Conservation (phyloP, 2,888 invertebrate genomes). For the Cheilosia variabilis region DNA sequence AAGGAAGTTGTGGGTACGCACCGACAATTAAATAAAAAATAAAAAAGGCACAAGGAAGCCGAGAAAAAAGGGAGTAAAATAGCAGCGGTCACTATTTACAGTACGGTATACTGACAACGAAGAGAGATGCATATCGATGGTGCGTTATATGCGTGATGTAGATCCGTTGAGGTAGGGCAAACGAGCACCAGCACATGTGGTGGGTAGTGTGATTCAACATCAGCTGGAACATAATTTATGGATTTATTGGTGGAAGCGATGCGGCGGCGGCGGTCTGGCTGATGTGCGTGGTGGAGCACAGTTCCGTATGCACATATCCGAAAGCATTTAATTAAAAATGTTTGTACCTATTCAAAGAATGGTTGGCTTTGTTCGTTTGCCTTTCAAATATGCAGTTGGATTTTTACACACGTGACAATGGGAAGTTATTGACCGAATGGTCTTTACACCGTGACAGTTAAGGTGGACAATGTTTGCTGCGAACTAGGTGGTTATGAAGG, state of each 20-base stretch:
- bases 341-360: neutral
- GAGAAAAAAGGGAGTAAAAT: conserved; percentile 3
- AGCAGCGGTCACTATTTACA: conserved; percentile 32
- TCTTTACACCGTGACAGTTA: too few species aligned
- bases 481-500: too few species aligned
- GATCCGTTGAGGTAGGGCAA: conserved; percentile 40
- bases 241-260: conserved; percentile 22
- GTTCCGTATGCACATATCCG: conserved; percentile 21
- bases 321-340: conserved; percentile 1
- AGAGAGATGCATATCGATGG: conserved; percentile 56
- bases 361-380: too few species aligned
- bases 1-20: conserved; percentile 73
- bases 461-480: too few species aligned
- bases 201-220: conserved; percentile 30
- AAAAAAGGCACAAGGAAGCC: too few species aligned
- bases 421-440: too few species aligned
- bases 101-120: conserved; percentile 30
- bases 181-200: conserved; percentile 16
- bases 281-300: conserved; percentile 34
- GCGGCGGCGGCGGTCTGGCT: conserved; percentile 1
- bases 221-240: conserved; percentile 40
- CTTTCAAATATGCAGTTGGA: too few species aligned
- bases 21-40: conserved; percentile 47
- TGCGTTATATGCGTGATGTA: conserved; percentile 33
- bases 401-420: too few species aligned